Evolutionary conservation across 2,797 vertebrate genomes (phyloP).

Genomic region (Crax fasciolata): DNA sequence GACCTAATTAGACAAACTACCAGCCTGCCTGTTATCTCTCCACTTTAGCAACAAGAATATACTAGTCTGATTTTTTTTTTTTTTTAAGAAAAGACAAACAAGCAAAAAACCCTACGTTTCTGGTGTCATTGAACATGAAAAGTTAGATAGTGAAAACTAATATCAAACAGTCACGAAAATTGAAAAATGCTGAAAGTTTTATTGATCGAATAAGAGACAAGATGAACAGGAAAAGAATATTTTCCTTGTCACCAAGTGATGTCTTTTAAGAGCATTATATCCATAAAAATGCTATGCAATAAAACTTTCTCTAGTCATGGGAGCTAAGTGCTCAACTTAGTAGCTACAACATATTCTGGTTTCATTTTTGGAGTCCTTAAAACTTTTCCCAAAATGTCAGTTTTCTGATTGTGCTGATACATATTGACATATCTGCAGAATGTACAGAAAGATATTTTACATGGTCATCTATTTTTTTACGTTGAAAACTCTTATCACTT

Average conservation of each 20-base stretch:
- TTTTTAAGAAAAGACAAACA: background rate
- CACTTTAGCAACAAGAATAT: background rate
- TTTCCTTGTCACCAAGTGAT: background rate
- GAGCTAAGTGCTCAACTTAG: background rate
- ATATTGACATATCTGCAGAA: background rate
- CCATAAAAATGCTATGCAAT: background rate
- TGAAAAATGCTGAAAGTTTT: constrained; percentile 23
- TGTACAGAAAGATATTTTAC: background rate
- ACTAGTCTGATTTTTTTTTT: background rate
- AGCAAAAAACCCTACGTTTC: background rate
- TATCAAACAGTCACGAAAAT: background rate
- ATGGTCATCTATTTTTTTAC: background rate
- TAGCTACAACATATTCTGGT: background rate
- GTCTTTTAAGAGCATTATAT: background rate
- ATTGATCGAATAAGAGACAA: constrained; percentile 7
- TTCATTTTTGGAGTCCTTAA: background rate
- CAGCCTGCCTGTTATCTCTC: background rate
- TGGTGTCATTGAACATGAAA: background rate
- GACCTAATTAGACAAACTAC: background rate
- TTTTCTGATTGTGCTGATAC: background rate
- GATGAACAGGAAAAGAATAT: background rate
- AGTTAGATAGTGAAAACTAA: background rate
- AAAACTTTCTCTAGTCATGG: background rate
- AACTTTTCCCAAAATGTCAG: background rate
- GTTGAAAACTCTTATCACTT: background rate